These are phyloP conservation scores for Arnoldichthys spilopterus DNA, from an alignment of 2,797 vertebrate species.

Conservation along the genomic window DNA sequence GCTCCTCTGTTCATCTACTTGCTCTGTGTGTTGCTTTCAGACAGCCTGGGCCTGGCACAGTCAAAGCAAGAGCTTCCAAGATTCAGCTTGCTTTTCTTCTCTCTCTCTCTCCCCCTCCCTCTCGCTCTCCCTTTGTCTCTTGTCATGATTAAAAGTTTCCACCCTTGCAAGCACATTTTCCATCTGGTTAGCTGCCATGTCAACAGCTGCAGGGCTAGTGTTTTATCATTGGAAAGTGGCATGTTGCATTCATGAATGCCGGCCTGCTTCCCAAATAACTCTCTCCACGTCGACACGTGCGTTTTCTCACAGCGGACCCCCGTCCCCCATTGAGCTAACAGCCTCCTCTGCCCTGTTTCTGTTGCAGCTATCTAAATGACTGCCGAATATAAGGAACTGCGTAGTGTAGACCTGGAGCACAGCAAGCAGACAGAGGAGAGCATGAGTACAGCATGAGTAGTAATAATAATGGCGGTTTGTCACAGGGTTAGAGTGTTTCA, in stretches of 20 bases:
- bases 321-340: background rate
- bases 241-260: slow-evolving; percentile 42
- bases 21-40: slow-evolving; percentile 12
- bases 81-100: slow-evolving; percentile 23
- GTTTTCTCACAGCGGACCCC: slow-evolving; percentile 10
- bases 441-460: background rate
- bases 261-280: background rate
- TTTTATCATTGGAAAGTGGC: slow-evolving; percentile 39
- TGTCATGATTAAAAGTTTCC: slow-evolving; percentile 63
- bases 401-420: slow-evolving; percentile 46
- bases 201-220: slow-evolving; percentile 62
- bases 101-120: background rate
- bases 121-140: background rate
- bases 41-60: slow-evolving; percentile 3
- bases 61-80: slow-evolving; percentile 9
- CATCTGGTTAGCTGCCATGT: slow-evolving; percentile 62
- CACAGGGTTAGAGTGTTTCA: background rate
- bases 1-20: slow-evolving; percentile 21
- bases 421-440: background rate
- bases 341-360: slow-evolving; percentile 1
- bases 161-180: slow-evolving; percentile 59
- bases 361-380: slow-evolving; percentile 27
- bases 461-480: slow-evolving; percentile 39
- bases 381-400: slow-evolving; percentile 21
- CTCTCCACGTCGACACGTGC: slow-evolving; percentile 12